Base-by-base conservation (phyloP, 2,113 vertebrate genomes). In the Petrocephalus microphthalmus region DNA sequence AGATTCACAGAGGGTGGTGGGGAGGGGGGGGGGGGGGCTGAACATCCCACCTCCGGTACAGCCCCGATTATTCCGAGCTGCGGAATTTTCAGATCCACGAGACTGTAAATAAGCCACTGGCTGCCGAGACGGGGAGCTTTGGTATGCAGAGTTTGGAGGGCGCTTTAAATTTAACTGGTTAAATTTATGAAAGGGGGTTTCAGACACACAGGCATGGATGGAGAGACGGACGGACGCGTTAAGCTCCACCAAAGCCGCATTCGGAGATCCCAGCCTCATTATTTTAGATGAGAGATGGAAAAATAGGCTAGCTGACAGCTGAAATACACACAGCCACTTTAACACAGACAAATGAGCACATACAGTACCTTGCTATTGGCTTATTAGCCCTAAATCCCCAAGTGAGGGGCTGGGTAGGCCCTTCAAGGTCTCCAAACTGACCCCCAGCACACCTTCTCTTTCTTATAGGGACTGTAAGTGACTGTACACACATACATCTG, bases 271-370 rank as follows among this genome's bases (percentile, higher is more conserved):
- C 5, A 20, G 19, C 84, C 89, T 90, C 86, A 89, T 90, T 87
- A 88, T 20, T 52, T 88, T 47, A 88, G 85, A 89, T 74, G 88
- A 85, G 84, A 88, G 86, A 89, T 64, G 67, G 45, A 90, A 49
- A 90, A 89, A 88, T 85, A 78, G 90, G 91, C 90, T 86, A 90
- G 71, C 74, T 89, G 92, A 91, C 91, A 49, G 84, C 53, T 84
- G 57, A 4, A 86, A 88, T 89, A 78, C 87, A 47, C 29, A 71
- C 7, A 1, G 33, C 82, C 20, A 89, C 84, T 86, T 89, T 84
- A 89, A 88, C 56, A n/a, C 52, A 87, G 78, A 91, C 90, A 82
- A 83, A 91, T 20, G 2, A 57, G 84, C 83, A 25, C 7, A 11
- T 5, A 47, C 33, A 74, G 85, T 29, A 85, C 74, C 51, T 87